Evolutionary conservation across 2,888 invertebrate species (phyloP).

Genomic region (Eilema griseolum): DNA sequence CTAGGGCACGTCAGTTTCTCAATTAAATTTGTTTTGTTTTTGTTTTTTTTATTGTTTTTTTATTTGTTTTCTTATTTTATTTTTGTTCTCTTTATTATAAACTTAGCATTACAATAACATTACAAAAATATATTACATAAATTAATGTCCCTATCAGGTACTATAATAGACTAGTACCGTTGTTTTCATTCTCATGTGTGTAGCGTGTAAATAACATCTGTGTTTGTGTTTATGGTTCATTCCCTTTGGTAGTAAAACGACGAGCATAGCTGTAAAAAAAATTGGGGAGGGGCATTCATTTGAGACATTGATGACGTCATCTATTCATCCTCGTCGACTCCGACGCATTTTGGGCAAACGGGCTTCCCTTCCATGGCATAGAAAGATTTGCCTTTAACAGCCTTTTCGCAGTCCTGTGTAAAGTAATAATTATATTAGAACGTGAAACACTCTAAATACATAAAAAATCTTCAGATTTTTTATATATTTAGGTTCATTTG

Average conservation of each 20-base stretch:
- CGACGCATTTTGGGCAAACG: constrained; percentile 97
- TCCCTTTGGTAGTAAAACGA: constrained; percentile 60
- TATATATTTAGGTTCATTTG: constrained; percentile 47
- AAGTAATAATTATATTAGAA: constrained; percentile 59
- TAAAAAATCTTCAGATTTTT: constrained; percentile 35
- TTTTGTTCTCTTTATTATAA: constrained; percentile 86
- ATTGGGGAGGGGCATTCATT: constrained; percentile 77
- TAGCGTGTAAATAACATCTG: constrained; percentile 63
- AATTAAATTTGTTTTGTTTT: constrained; percentile 59
- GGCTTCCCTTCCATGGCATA: constrained; percentile 99
- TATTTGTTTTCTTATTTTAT: constrained; percentile 70
- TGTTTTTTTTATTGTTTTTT: constrained; percentile 60
- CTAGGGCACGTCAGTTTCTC: constrained; percentile 53
- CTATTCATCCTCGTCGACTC: constrained; percentile 94
- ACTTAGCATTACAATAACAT: constrained; percentile 84
- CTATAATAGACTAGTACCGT: constrained; percentile 66
- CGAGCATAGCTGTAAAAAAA: constrained; percentile 84
- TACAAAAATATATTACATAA: constrained; percentile 85
- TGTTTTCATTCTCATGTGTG: constrained; percentile 56
- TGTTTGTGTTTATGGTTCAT: constrained; percentile 64
- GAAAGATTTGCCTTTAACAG: constrained; percentile 98
- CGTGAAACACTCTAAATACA: constrained; percentile 45
- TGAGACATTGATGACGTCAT: constrained; percentile 64
- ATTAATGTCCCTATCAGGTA: constrained; percentile 70
- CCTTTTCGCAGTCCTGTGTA: constrained; percentile 96